Evolutionary conservation across 2,888 invertebrate species (phyloP).

Genomic region (Drosophila kuntzei): DNA sequence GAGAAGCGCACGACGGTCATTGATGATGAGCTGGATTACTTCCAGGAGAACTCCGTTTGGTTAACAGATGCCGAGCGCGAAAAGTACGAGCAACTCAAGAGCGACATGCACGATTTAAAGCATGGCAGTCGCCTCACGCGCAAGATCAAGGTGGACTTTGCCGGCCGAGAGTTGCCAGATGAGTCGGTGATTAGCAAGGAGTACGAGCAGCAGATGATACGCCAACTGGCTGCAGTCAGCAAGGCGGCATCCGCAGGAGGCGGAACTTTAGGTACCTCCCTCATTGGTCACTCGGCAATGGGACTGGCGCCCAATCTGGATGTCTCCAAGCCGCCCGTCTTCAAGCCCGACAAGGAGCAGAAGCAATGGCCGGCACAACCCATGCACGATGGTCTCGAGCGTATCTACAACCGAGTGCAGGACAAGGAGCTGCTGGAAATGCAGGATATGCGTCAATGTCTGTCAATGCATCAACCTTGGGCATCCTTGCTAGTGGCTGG

Average conservation of each 20-base stretch:
- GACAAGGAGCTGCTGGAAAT: constrained; percentile 92
- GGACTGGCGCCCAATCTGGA: constrained; percentile 63
- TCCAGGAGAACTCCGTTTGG: constrained; percentile 92
- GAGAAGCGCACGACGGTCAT: constrained; percentile 85
- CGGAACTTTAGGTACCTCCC: constrained; percentile 11
- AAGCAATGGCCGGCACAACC: constrained; percentile 16
- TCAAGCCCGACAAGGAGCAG: constrained; percentile 51
- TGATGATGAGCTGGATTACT: constrained; percentile 98
- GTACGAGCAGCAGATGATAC: constrained; percentile 84
- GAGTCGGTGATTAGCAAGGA: constrained; percentile 84
- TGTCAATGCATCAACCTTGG: constrained; percentile 98
- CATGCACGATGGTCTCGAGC: constrained; percentile 67
- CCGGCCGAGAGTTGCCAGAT: constrained; percentile 87
- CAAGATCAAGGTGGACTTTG: constrained; percentile 92
- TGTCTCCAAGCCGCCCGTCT: constrained; percentile 70
- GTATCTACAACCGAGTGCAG: constrained; percentile 88
- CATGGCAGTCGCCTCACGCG: constrained; percentile 89
- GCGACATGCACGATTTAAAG: constrained; percentile 89
- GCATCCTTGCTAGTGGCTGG: constrained; percentile 96
- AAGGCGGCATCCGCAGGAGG: constrained; percentile 37
- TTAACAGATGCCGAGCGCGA: constrained; percentile 90
- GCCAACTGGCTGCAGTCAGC: constrained; percentile 83
- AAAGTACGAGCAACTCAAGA: constrained; percentile 89
- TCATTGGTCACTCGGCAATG: constrained; percentile 65
- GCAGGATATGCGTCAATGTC: constrained; percentile 93